Evolutionary conservation across 2,797 vertebrate species (phyloP).

Genomic region (Malurus leucopterus): DNA sequence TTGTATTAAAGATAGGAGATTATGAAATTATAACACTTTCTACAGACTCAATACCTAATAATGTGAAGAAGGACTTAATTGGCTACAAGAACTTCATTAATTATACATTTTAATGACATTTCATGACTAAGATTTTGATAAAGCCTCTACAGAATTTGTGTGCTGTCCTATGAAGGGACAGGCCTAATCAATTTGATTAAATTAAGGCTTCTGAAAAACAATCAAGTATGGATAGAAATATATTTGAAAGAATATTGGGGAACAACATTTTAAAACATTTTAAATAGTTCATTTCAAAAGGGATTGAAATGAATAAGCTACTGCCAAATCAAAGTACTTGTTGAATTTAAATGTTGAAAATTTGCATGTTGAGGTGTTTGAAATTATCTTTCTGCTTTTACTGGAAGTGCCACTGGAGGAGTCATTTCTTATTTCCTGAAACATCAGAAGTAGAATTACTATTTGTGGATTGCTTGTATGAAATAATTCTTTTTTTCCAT

Average conservation of each 20-base stretch:
- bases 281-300: conserved; percentile 26
- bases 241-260: not conserved
- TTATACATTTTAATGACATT: not conserved
- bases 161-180: not conserved
- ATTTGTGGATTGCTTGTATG: conserved; percentile 21
- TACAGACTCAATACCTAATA: not conserved
- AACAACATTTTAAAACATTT: conserved; percentile 7
- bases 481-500: conserved; percentile 10
- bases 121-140: not conserved
- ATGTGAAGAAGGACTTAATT: not conserved
- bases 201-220: not conserved
- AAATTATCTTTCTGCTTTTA: conserved; percentile 38
- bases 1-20: not conserved
- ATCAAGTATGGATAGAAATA: not conserved
- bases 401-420: conserved; percentile 21
- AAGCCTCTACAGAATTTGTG: not conserved
- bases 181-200: not conserved
- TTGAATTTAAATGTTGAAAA: conserved; percentile 24
- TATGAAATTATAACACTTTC: not conserved
- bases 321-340: conserved; percentile 6
- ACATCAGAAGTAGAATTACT: conserved; percentile 27
- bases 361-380: conserved; percentile 17
- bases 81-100: not conserved
- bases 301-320: not conserved
- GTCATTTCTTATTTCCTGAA: conserved; percentile 43